Base-by-base conservation (phyloP, 1,140 invertebrate species). In the Hyposmocoma kahamanoa region DNA sequence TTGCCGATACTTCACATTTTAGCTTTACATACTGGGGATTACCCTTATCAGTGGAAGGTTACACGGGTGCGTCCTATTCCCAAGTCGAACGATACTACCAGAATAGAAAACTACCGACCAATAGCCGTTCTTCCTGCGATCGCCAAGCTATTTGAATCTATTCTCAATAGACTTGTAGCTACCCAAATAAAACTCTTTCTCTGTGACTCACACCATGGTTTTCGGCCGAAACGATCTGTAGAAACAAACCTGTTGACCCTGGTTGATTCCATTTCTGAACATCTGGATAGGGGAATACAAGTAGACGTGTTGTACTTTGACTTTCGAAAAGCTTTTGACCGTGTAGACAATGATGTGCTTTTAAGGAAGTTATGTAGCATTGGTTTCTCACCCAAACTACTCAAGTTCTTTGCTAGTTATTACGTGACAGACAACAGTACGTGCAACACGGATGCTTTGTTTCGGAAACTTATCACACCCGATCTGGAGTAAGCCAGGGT, bases 31-130 rank as follows among this genome's bases (percentile, higher is more conserved):
- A 17, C 2, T 13, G 26, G 26, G 9, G 20, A 32, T 2, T 46
- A 46, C 19, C 44, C 44, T 6, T 19, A 1, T 1, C 17, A 20
- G 11, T 46, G 44, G 44, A 46, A 46, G 18, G 4, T 46, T 1
- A 19, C 44, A 32, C 26, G 28, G 19, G 44, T 46, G 11, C n/a
- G n/a, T 15, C 44, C 44, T 18, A 46, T 46, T 18, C 44, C 44
- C 19, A 46, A 46, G 22, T 22, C 2, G 11, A 38, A 9, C 9
- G 34, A 38, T 3, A 38, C 13, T 9, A 9, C 13, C 9, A 9
- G 8, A 15, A 19, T 38, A 2, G 41, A 42, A 11, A 20, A 13
- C 19, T 42, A 42, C 17, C 15, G 41, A 11, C 41, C 41, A 10
- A 42, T 42, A 21, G 41, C 41, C 22, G 17, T 42, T 22, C 17